Conservation (phyloP, 2,797 vertebrate genomes). For the Antrozous pallidus region DNA sequence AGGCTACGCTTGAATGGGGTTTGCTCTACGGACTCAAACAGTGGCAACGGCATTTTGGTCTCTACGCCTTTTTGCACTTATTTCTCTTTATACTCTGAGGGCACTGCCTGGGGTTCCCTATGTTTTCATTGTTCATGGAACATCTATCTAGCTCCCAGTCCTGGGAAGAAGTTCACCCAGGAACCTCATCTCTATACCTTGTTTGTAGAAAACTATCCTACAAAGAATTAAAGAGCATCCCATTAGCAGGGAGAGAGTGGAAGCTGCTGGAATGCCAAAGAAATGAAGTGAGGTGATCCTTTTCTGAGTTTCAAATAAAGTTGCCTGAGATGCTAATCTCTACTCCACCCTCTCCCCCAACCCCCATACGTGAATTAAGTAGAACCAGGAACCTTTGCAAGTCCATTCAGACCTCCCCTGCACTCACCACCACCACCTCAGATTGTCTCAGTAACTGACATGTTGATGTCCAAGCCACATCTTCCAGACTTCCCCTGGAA, state of each 20-base stretch:
- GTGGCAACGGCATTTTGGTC: neutral
- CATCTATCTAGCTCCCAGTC: neutral
- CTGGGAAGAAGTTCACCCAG: neutral
- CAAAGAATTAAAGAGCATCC: neutral
- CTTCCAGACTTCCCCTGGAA: neutral
- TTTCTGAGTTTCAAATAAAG: neutral
- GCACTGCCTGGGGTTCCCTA: neutral
- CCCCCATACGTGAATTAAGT: neutral
- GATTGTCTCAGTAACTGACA: neutral
- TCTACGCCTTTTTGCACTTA: neutral
- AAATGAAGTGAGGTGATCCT: neutral
- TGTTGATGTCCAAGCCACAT: neutral
- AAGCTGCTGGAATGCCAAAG: neutral
- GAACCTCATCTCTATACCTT: neutral
- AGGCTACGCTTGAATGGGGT: neutral
- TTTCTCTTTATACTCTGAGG: neutral
- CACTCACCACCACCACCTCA: neutral
- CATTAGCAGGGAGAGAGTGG: neutral
- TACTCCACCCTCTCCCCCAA: too few species aligned
- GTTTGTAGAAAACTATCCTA: neutral
- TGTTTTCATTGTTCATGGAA: neutral
- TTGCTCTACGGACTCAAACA: neutral
- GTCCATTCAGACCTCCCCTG: neutral
- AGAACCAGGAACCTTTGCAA: neutral
- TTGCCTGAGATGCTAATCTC: neutral